A percentile compares a stretch with the other conserved stretches of the same genome.
phyloP scores from a whole-genome alignment of 2,888 invertebrate genomes.

The Harpalus rufipes region DNA sequence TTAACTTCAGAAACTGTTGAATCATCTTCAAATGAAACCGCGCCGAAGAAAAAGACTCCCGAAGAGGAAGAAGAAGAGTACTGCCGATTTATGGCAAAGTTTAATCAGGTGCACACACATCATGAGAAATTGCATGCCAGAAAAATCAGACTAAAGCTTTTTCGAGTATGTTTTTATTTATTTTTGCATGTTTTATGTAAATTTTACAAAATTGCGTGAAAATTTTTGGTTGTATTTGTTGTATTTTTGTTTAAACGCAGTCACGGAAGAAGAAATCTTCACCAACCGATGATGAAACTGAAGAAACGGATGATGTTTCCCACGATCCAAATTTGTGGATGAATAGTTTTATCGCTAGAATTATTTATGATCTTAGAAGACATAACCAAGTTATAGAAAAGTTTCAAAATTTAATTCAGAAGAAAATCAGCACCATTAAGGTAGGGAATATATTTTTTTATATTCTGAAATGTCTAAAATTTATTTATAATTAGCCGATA shows the following conservation, averaged over 20 bases:
- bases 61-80: constrained; percentile 72
- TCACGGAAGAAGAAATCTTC: constrained; percentile 59
- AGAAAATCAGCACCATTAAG: constrained; percentile 91
- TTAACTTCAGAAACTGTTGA: constrained; percentile 11
- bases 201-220: no score
- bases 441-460: constrained; percentile 75
- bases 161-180: constrained; percentile 49
- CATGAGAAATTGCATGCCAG: not conserved
- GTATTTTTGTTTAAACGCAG: not conserved
- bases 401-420: constrained; percentile 89
- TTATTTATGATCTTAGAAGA: constrained; percentile 90
- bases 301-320: constrained; percentile 34
- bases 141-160: not conserved
- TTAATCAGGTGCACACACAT: constrained; percentile 71
- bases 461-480: not conserved
- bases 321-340: constrained; percentile 82
- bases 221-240: no score
- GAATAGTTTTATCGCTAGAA: constrained; percentile 87
- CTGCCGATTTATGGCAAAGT: constrained; percentile 73
- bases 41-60: not conserved
- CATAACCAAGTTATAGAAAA: constrained; percentile 84
- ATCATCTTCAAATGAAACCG: constrained; percentile 49
- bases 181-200: no score
- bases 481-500: not conserved
- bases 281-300: constrained; percentile 38